Conservation (phyloP, 2,113 vertebrate species). For the Panthera leo region DNA sequence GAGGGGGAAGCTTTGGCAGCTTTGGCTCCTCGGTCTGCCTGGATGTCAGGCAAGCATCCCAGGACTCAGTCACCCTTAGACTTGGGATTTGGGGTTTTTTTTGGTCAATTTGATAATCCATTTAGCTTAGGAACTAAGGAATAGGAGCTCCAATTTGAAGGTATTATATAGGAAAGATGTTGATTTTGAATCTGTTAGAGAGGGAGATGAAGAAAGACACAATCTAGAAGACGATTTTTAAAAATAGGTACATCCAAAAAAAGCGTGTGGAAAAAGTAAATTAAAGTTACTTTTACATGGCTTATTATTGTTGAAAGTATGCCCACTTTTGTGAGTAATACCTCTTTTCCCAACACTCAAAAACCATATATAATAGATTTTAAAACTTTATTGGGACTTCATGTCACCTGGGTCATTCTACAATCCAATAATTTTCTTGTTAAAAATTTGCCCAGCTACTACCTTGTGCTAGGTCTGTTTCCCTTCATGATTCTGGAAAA, state of each 20-base stretch:
- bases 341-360: neutral
- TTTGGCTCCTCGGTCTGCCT: neutral
- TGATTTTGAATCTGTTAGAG: neutral
- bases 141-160: neutral
- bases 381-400: neutral
- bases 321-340: neutral
- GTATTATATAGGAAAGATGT: neutral
- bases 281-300: neutral
- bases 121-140: neutral
- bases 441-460: neutral
- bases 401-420: neutral
- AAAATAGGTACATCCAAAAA: neutral
- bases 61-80: neutral
- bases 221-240: neutral
- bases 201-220: neutral
- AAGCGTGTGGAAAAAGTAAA: neutral
- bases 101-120: neutral
- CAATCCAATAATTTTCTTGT: neutral
- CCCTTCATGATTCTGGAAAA: neutral
- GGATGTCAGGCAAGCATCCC: neutral
- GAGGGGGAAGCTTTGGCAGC: neutral
- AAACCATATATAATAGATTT: neutral
- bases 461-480: neutral
- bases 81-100: neutral
- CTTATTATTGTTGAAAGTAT: neutral